These are phyloP conservation scores for Polydrusus cervinus DNA, from an alignment of 2,888 invertebrate species.

Conservation along the genomic window DNA sequence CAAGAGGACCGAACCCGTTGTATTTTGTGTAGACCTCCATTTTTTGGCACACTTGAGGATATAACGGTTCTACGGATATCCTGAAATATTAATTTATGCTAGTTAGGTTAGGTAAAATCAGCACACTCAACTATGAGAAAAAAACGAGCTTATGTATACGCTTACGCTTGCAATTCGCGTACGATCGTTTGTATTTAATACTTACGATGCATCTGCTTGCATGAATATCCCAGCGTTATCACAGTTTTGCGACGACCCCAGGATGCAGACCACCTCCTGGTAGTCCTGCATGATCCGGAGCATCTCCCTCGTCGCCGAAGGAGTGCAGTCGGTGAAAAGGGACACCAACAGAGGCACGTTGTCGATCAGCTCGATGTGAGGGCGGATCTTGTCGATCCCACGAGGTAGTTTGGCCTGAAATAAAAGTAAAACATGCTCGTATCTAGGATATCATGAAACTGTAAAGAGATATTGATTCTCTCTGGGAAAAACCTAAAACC, in stretches of 20 bases:
- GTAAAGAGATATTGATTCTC: too few species aligned
- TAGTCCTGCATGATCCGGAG: constrained; percentile 96
- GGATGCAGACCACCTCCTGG: constrained; percentile 94
- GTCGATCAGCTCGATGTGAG: constrained; percentile 95
- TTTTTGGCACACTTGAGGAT: constrained; percentile 89
- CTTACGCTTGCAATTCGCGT: too few species aligned
- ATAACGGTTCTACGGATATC: constrained; percentile 93
- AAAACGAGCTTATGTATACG: too few species aligned
- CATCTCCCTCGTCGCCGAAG: constrained; percentile 94
- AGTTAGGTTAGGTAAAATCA: too few species aligned
- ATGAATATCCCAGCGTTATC: constrained; percentile 94
- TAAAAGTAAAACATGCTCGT: neutral
- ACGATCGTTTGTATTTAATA: constrained; percentile 15
- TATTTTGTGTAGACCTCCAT: constrained; percentile 69
- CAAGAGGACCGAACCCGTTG: constrained; percentile 78
- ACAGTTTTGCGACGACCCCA: constrained; percentile 93
- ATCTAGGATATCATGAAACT: too few species aligned
- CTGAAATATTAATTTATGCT: constrained; percentile 72
- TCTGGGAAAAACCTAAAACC: too few species aligned
- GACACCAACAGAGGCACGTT: constrained; percentile 98
- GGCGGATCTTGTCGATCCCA: constrained; percentile 96
- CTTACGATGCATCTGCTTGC: constrained; percentile 91
- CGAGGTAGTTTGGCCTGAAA: constrained; percentile 92
- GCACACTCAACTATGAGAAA: too few species aligned
- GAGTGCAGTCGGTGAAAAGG: constrained; percentile 97